Percentiles rank a stretch among this genome's conserved stretches.
Conservation (phyloP, 2,888 invertebrate species). For the Pteria penguin region DNA sequence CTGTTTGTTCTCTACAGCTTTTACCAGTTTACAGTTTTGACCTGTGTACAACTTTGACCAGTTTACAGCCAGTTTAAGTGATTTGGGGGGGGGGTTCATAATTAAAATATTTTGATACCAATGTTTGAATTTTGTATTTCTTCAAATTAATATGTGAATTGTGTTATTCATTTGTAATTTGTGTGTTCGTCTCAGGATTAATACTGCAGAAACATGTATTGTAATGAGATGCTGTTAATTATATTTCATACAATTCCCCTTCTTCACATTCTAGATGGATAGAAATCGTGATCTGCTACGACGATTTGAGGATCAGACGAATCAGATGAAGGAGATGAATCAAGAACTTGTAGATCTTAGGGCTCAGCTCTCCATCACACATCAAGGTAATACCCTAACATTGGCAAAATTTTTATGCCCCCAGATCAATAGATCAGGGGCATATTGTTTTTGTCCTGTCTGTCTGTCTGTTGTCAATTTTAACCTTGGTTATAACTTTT, state of each 20-base stretch:
- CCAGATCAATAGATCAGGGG: background rate
- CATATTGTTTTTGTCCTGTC: conserved; percentile 4
- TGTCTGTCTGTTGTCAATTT: too few species aligned
- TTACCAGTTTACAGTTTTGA: too few species aligned
- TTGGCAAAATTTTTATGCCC: background rate
- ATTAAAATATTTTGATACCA: too few species aligned
- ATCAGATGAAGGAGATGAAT: conserved; percentile 76
- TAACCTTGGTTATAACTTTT: too few species aligned
- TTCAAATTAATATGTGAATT: too few species aligned
- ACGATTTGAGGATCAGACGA: conserved; percentile 73
- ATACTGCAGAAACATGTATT: background rate
- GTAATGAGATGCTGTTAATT: too few species aligned
- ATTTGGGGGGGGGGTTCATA: too few species aligned
- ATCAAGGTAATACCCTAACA: conserved; percentile 61
- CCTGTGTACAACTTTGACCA: too few species aligned
- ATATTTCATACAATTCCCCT: background rate
- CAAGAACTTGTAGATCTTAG: conserved; percentile 72
- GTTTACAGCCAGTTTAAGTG: too few species aligned
- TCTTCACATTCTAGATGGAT: conserved; percentile 58
- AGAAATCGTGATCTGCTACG: conserved; percentile 68
- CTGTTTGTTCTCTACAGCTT: too few species aligned
- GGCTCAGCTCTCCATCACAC: conserved; percentile 70
- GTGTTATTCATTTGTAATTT: background rate
- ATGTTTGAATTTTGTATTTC: too few species aligned
- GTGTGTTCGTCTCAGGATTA: background rate